A percentile compares a stretch with the other conserved stretches of the same genome.
Conservation (phyloP, 2,888 invertebrate genomes). For the Nezara viridula region DNA sequence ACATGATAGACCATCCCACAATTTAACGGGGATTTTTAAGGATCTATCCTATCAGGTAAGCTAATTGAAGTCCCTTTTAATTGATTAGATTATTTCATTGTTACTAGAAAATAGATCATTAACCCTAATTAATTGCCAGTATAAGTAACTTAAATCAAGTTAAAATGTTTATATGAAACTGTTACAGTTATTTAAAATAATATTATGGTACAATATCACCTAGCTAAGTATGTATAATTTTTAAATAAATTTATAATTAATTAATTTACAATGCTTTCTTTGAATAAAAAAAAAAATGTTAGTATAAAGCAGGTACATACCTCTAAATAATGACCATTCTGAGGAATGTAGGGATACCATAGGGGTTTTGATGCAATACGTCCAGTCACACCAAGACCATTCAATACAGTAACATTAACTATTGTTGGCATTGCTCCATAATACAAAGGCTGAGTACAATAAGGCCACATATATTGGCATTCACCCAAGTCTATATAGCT, state of each 20-base stretch:
- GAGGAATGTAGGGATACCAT: conserved; percentile 91
- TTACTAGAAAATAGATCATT: too few relatives aligned
- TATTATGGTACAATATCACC: too few relatives aligned
- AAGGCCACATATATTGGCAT: conserved; percentile 99
- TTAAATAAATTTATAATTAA: not conserved
- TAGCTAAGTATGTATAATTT: not conserved
- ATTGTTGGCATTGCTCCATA: conserved; percentile 89
- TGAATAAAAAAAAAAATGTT: too few relatives aligned
- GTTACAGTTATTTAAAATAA: too few relatives aligned
- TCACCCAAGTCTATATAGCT: conserved; percentile 94
- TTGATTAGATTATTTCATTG: too few relatives aligned
- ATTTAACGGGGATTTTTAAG: too few relatives aligned
- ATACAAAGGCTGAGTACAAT: conserved; percentile 95
- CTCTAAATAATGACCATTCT: conserved; percentile 84
- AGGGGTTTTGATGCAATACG: conserved; percentile 78
- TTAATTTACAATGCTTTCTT: not conserved
- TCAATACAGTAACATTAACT: conserved; percentile 93
- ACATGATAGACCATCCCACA: too few relatives aligned
- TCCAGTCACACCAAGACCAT: conserved; percentile 93
- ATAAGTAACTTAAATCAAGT: too few relatives aligned
- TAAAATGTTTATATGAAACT: too few relatives aligned
- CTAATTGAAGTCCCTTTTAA: too few relatives aligned
- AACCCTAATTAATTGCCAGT: too few relatives aligned
- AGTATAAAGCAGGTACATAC: conserved; percentile 70
- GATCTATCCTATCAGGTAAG: too few relatives aligned